Evolutionary conservation across 2,888 invertebrate species (phyloP).

Genomic region (Drosophila trichaetosa): DNA sequence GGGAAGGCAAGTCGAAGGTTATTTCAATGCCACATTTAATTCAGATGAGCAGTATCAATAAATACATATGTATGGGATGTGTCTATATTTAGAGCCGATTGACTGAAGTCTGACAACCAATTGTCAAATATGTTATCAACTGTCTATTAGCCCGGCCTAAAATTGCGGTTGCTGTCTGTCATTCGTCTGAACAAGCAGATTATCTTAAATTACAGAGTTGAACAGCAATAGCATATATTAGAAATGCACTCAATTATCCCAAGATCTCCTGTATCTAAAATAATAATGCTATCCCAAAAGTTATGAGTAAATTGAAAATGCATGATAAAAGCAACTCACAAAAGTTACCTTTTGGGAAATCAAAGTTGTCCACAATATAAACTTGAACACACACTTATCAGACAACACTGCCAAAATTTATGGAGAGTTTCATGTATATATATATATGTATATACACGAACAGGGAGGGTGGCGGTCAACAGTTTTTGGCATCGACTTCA

Average conservation of each 20-base stretch:
- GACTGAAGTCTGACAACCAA: neutral
- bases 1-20: neutral
- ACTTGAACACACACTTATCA: slow-evolving; percentile 14
- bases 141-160: neutral
- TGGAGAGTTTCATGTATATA: neutral
- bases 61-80: neutral
- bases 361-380: slow-evolving; percentile 24
- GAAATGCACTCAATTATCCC: neutral
- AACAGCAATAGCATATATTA: neutral
- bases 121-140: slow-evolving; percentile 5
- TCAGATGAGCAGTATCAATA: neutral
- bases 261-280: neutral
- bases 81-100: neutral
- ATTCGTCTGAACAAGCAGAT: neutral
- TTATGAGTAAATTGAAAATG: slow-evolving; percentile 18
- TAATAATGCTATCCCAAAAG: neutral
- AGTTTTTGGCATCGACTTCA: slow-evolving; percentile 28
- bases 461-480: neutral
- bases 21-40: neutral
- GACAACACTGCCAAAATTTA: slow-evolving; percentile 1
- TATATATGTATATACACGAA: neutral
- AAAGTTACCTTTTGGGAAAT: slow-evolving; percentile 36
- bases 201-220: neutral
- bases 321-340: slow-evolving; percentile 5
- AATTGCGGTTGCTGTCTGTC: neutral